Conservation (phyloP, 2,888 invertebrate species). For the Lepidochrysops patricia region DNA sequence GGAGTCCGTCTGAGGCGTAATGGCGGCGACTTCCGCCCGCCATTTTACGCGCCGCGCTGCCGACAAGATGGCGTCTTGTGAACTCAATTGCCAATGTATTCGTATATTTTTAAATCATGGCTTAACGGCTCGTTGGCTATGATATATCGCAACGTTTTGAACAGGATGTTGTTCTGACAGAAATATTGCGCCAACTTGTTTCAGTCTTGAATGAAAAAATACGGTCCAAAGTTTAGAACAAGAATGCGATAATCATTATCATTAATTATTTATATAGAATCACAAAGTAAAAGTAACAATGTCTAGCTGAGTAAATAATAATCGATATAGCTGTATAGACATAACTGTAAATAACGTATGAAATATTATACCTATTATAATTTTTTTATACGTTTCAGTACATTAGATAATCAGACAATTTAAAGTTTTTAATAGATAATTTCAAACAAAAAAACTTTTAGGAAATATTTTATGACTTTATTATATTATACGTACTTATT, state of each 20-base stretch:
- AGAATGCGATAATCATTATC: not conserved
- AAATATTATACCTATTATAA: no score
- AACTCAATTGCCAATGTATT: slow-evolving; percentile 1
- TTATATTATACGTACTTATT: no score
- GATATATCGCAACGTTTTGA: slow-evolving; percentile 9
- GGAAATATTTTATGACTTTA: no score
- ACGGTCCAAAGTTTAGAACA: not conserved
- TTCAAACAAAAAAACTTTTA: no score
- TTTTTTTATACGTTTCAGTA: no score
- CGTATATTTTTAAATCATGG: slow-evolving; percentile 13
- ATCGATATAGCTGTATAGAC: no score
- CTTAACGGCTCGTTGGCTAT: slow-evolving; percentile 10
- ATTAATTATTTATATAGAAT: not conserved
- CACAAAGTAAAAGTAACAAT: not conserved
- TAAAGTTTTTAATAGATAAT: no score
- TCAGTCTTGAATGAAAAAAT: not conserved
- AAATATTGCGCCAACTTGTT: not conserved
- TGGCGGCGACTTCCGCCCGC: slow-evolving; percentile 42
- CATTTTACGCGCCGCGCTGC: slow-evolving; percentile 33
- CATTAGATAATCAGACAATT: no score
- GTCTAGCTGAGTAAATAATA: no score
- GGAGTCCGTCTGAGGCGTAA: slow-evolving; percentile 36
- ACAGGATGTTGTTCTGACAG: not conserved
- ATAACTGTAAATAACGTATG: no score
- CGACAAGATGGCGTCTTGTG: slow-evolving; percentile 6